Conservation (phyloP, 1,140 invertebrate species). For the Ooceraea biroi region DNA sequence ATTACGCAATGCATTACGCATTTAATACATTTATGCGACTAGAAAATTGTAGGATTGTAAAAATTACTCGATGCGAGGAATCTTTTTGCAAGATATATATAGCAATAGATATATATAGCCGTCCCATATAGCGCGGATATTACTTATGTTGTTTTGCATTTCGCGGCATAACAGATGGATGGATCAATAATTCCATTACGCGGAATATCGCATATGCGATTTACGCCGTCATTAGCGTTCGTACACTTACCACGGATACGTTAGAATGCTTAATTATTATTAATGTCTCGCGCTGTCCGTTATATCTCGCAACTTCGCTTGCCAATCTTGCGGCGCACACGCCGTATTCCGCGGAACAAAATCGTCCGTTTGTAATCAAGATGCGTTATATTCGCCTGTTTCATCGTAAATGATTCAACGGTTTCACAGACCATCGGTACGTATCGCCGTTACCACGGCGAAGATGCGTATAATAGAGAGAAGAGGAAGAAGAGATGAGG, state of each 20-base stretch:
- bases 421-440: constrained; percentile 42
- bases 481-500: neutral
- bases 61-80: neutral
- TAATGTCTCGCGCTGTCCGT: constrained; percentile 42
- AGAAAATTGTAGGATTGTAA: too few species aligned
- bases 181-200: constrained; percentile 29
- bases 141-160: neutral
- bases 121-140: neutral
- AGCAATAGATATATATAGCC: too few species aligned
- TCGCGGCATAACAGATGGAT: constrained; percentile 2
- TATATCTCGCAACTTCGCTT: neutral
- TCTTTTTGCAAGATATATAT: neutral
- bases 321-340: constrained; percentile 3
- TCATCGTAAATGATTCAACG: constrained; percentile 57
- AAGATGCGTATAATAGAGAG: too few species aligned
- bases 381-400: constrained; percentile 51
- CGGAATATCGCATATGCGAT: constrained; percentile 41
- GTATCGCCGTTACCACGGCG: constrained; percentile 15
- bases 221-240: constrained; percentile 56
- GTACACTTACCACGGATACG: constrained; percentile 51
- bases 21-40: too few species aligned
- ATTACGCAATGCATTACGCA: too few species aligned
- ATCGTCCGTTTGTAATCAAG: constrained; percentile 52
- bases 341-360: constrained; percentile 42
- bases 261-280: constrained; percentile 56